Evolutionary conservation across 2,888 invertebrate species (phyloP), one percentile per base, ranked within the genome.

Genomic region (Tipula unca): DNA sequence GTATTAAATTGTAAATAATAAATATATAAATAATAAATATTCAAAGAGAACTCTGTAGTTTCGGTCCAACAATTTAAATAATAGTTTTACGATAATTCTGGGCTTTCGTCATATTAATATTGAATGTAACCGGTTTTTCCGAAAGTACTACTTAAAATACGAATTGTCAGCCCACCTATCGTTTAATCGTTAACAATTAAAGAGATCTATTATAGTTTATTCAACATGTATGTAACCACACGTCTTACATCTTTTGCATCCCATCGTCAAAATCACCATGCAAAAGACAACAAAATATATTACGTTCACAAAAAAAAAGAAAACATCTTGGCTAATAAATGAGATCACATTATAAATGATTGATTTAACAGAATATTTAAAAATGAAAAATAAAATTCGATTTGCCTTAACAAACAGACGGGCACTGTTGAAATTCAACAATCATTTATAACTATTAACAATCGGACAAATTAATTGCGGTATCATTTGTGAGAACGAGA

Each of bases 291-390:
- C 69, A 20, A 69, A 20, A 10, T 25, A 32, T 32, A 32, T 13
- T 17, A 48, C 4, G 25, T 25, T 25, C 25, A 10, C 69, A 69
- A 4, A 13, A 69, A 25, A 69, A 69, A 13, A 69, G 10, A 69
- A 69, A 69, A 25, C 69, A 20, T 69, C 13, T 69, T 69, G 8
- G 69, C 69, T 69, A 69, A 69, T 69, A 69, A 69, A 69, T 69
- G 69, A 69, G 69, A 69, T 69, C 69, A 69, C 69, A 69, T 69
- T 69, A 69, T 69, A 69, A 69, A 69, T 69, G 69, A 69, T 69
- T 69, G 69, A 69, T 69, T 69, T 69, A 69, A 25, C 69, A 20
- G 25, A 69, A 69, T 10, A 69, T 48, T 48, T 48, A 48, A 25
- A 8, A 69, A 25, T 13, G 48, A 69, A 69, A 69, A 25, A 69